These are phyloP conservation scores for Capromys pilorides DNA, from an alignment of 2,797 vertebrate genomes.

Conservation along the genomic window DNA sequence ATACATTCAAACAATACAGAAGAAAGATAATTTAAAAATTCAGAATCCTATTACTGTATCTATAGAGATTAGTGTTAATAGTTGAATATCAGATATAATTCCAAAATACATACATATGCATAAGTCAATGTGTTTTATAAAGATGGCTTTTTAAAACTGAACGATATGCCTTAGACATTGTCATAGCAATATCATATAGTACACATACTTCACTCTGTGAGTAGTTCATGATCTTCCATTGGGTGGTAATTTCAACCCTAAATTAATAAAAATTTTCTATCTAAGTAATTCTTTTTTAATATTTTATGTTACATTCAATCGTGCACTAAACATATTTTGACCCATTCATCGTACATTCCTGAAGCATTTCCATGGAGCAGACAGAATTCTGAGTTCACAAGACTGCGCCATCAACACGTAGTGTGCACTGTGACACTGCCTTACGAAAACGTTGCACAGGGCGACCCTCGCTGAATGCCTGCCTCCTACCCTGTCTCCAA, in stretches of 20 bases:
- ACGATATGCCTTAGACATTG: neutral
- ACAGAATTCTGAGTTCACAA: neutral
- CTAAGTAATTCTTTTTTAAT: neutral
- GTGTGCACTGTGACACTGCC: neutral
- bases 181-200: neutral
- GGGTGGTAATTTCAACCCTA: neutral
- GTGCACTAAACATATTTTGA: neutral
- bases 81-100: neutral
- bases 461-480: neutral
- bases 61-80: neutral
- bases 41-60: neutral
- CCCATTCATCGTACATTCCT: neutral
- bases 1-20: neutral
- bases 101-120: neutral
- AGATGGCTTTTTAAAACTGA: neutral
- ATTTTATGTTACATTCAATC: neutral
- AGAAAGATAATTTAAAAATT: neutral
- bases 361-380: neutral
- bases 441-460: neutral
- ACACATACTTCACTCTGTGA: neutral
- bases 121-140: neutral
- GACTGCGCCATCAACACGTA: neutral
- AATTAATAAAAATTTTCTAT: neutral
- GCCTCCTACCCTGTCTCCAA: neutral
- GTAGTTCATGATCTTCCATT: neutral